Evolutionary conservation across 2,888 invertebrate species (phyloP).

Genomic region (Ophion costatus): DNA sequence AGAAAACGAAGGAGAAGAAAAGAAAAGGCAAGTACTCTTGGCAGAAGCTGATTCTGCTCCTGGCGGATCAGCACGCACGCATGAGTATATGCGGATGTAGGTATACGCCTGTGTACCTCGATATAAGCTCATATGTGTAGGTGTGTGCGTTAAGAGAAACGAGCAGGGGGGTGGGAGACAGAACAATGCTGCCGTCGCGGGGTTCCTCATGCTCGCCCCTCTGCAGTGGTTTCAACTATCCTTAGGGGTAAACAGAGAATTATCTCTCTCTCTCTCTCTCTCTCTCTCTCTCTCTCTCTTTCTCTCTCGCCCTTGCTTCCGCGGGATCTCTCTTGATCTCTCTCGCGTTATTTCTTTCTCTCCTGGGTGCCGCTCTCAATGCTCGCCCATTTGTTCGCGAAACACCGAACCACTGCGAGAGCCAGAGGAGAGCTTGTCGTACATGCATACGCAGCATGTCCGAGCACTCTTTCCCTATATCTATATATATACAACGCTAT

Average conservation of each 20-base stretch:
- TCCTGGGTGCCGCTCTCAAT: slow-evolving; percentile 74
- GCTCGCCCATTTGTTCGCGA: slow-evolving; percentile 82
- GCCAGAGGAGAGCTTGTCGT: slow-evolving; percentile 64
- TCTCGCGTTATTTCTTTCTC: neutral
- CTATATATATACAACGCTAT: slow-evolving; percentile 24
- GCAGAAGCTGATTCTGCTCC: slow-evolving; percentile 56
- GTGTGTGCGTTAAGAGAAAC: slow-evolving; percentile 39
- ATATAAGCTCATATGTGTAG: neutral
- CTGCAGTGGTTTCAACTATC: slow-evolving; percentile 40
- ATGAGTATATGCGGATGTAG: neutral
- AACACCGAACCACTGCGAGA: slow-evolving; percentile 78
- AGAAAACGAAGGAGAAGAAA: slow-evolving; percentile 64
- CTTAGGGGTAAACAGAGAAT: slow-evolving; percentile 18
- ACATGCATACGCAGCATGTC: slow-evolving; percentile 69
- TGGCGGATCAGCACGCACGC: slow-evolving; percentile 51
- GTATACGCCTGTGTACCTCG: slow-evolving; percentile 11
- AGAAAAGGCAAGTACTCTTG: slow-evolving; percentile 70
- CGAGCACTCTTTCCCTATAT: slow-evolving; percentile 49
- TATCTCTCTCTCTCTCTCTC: no score
- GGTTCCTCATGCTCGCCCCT: slow-evolving; percentile 66
- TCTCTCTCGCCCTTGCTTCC: neutral
- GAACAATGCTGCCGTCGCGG: slow-evolving; percentile 79
- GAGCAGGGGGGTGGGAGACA: slow-evolving; percentile 64
- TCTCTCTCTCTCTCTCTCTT: neutral
- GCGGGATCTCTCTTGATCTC: slow-evolving; percentile 11